Base-by-base conservation (phyloP, 2,888 invertebrate genomes). In the Eilema caniola region DNA sequence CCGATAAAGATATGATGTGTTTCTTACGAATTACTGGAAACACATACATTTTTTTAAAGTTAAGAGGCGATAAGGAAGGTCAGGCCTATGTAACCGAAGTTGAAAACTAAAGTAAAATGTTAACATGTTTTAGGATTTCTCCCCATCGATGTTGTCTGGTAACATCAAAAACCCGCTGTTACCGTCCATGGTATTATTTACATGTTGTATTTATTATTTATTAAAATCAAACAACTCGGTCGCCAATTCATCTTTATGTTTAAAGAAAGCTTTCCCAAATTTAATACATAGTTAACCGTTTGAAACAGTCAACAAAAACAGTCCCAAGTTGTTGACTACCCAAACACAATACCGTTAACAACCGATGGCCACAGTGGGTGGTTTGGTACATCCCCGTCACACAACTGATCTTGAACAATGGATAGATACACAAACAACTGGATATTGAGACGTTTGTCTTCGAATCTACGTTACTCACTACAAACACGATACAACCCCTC, bases 361-460 rank as follows among this genome's bases (percentile, higher is more conserved):
- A 76, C 79, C 73, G 74, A 78, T 77, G 76, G 70, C 69, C 72
- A 64, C 37, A 8, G n/a, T n/a, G 37, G n/a, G 33, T 8, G 20
- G 33, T 33, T 28, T 16, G 41, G 47, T 70, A 74, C 72, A 68
- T 74, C 80, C 78, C 78, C 74, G 72, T 74, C 85, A 81, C 81
- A 84, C 83, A 82, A 80, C 68, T 77, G 71, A 77, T 79, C 68
- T 77, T 70, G 77, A 84, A 87, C 85, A 86, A 85, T 71, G 71
- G 72, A 72, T 67, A 70, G 75, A 77, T 81, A 78, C 82, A 84
- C 76, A 77, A 78, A 82, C 72, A 71, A 70, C 66, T 77, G 79
- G 84, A 83, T 85, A 90, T 85, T 85, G 89, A 91, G 89, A 88
- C 89, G 90, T 89, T 90, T 87, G 88, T 89, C 87, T 90, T 88